phyloP scores from a whole-genome alignment of 92 coral and sea anemone genomes.

The Umimayanthus chanpuru region DNA sequence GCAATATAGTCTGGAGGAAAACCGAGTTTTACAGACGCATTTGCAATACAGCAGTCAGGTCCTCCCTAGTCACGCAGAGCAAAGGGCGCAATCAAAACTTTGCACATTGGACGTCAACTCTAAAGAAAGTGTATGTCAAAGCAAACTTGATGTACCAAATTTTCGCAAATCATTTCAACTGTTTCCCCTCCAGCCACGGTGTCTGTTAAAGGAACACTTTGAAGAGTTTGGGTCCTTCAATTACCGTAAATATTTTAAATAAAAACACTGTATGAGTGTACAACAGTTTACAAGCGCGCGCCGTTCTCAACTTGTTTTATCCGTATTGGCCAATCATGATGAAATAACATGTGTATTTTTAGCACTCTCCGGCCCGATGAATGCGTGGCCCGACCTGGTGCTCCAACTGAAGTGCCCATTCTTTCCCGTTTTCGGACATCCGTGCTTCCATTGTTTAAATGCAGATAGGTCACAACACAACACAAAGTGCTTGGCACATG shows the following conservation, averaged over 20 bases:
- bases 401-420: not conserved
- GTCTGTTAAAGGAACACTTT: not conserved
- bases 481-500: not conserved
- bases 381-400: not conserved
- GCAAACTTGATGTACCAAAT: not conserved
- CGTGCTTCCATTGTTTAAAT: not conserved
- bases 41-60: not conserved
- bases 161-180: not conserved
- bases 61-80: not conserved
- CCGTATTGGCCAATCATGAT: not conserved
- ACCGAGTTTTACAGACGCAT: too few relatives aligned
- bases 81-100: too few relatives aligned
- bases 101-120: not conserved
- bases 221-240: not conserved
- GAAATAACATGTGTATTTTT: not conserved
- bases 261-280: too few relatives aligned
- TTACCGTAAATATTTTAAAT: too few relatives aligned
- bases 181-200: slow-evolving; percentile 11
- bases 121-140: not conserved
- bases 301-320: not conserved
- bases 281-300: too few relatives aligned
- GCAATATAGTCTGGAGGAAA: too few relatives aligned
- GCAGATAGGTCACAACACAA: not conserved
- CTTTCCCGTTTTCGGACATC: not conserved
- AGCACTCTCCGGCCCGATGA: not conserved